Base-by-base conservation (phyloP, 2,797 vertebrate genomes). In the Cossypha heuglini region DNA sequence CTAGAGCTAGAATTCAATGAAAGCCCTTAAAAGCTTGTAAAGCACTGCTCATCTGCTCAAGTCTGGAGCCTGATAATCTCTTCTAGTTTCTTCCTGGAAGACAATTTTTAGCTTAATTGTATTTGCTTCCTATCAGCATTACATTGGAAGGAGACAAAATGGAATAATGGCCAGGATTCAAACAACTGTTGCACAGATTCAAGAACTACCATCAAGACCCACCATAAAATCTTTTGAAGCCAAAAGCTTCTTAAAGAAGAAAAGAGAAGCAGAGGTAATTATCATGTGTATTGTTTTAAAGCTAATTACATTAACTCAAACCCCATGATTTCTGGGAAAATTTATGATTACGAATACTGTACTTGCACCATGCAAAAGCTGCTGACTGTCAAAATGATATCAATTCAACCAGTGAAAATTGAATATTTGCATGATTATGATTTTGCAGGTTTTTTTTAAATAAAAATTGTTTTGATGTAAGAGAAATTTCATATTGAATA, bases 211-310 rank as follows among this genome's bases (percentile, higher is more conserved):
- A 40, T 91, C 96, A 28, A 98, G 97, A 85, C 96, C 89, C 10
- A 97, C 97, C 29, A 69, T 98, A 82, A 97, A 98, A 96, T 97
- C 96, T 62, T 90, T 94, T 6, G 98, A 98, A 90, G 96, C 88
- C 33, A 98, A 97, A 73, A 98, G 97, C 69, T 89, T 97, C 62
- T 95, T 98, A 72, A 98, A 95, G 89, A 98, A 97, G 96, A 98
- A 98, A 94, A 98, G 90, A 79, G 98, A 99, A 93, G 98, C 98
- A 69, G 98, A 99, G 98, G 99, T 99, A 93, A 96, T 81, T 89
- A 59, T 59, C 15, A 35, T 45, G n/a, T 51, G 1, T 90, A 49
- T 76, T 74, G 7, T 67, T 43, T n/a, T 64, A 58, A 19, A 80
- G 8, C 43, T 72, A 69, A 68, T 79, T 81, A 8, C n/a, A n/a